Evolutionary conservation across 2,888 invertebrate species (phyloP), one percentile per base, ranked within the genome.

Genomic region (Acleris literana): DNA sequence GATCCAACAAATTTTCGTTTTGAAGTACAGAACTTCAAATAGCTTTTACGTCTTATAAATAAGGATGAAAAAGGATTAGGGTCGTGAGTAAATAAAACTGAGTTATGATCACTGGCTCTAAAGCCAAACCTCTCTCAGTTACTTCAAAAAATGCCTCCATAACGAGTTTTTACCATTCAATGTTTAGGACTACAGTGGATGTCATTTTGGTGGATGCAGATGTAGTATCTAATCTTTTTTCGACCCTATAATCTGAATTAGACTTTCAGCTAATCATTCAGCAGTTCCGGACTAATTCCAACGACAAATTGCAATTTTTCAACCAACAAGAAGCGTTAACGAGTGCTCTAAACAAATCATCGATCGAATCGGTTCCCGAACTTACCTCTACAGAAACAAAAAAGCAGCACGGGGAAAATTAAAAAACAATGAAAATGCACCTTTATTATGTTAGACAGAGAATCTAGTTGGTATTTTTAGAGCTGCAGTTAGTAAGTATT

Each of bases 321-420:
- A 64, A 51, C 65, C 51, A 65, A 74, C 77, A 79, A 79, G 79
- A 76, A 80, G 79, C 77, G 79, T 74, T 85, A 85, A 85, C 80
- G 77, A 85, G 79, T 81, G 74, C 70, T 84, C 85, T 81, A 83
- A 85, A 86, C 85, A 85, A 81, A 83, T 84, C 83, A 81, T 76
- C 76, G 33, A 60, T 74, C 72, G 71, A 74, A 78, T 79, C 71
- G 71, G 71, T 73, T 75, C 68, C 70, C 71, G 74, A 76, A 77
- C 78, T 80, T 78, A 75, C 82, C 80, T 78, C 63, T 65, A 73
- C 73, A 76, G 72, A 74, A 72, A 75, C 72, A 69, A 63, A 75
- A 52, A 22, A 52, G n/a, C 6, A 46, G 5, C 58, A 53, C 6
- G n/a, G 13, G 5, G 2, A n/a, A 22, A 62, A 56, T 6, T 16